phyloP scores from a whole-genome alignment of 1,140 invertebrate genomes.

The Archivesica marissinica region DNA sequence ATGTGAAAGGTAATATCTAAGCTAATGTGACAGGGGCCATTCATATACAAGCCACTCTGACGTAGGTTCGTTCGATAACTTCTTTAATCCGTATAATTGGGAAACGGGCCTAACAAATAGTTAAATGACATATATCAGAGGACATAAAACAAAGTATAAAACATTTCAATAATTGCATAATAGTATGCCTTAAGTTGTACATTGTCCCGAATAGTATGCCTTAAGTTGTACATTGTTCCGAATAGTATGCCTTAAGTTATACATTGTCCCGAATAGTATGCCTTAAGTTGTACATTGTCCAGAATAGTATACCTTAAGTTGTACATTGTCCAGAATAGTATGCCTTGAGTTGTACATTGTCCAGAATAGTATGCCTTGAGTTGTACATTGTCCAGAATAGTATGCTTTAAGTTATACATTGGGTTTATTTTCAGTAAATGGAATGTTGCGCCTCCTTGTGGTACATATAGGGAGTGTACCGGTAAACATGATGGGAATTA shows the following conservation, averaged over 20 bases:
- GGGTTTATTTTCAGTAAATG: conserved; percentile 29
- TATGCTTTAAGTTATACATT: neutral
- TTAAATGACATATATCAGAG: neutral
- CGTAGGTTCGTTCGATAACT: neutral
- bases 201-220: no score
- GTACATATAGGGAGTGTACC: conserved; percentile 52
- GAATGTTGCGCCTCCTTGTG: conserved; percentile 52
- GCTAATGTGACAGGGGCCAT: neutral
- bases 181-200: no score
- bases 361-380: neutral
- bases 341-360: neutral
- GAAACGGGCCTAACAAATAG: neutral
- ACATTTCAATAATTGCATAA: neutral
- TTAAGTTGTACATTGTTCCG: no score
- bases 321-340: neutral
- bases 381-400: neutral
- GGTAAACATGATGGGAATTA: conserved; percentile 49
- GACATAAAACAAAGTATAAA: neutral
- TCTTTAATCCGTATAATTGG: neutral
- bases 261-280: no score
- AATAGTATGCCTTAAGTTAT: no score
- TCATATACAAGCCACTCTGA: neutral
- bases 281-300: neutral
- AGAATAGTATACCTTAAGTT: neutral
- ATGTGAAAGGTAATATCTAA: conserved; percentile 46